These are phyloP conservation scores for Planococcus citri DNA, from an alignment of 1,140 invertebrate species.

Conservation along the genomic window DNA sequence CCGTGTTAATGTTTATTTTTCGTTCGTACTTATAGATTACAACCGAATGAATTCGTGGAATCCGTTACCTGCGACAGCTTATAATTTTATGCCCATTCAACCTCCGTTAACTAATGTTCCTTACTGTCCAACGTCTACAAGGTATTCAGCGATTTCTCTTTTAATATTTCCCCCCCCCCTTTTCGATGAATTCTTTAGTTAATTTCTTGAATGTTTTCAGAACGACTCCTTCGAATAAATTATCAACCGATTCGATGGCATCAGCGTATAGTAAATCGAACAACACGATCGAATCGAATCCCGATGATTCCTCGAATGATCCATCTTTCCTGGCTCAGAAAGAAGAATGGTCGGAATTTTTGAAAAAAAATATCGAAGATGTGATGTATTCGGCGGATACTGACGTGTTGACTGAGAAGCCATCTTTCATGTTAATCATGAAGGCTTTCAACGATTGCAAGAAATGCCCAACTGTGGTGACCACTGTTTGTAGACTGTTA, in stretches of 20 bases:
- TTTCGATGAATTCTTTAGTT: too few species aligned
- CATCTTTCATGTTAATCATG: background rate
- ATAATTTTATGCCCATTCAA: background rate
- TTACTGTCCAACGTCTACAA: background rate
- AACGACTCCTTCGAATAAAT: background rate
- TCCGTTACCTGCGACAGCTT: background rate
- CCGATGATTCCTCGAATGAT: background rate
- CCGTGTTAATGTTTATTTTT: background rate
- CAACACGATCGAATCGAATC: background rate
- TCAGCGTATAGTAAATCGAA: background rate
- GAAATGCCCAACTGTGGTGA: background rate
- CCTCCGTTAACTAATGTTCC: background rate
- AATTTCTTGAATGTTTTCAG: background rate
- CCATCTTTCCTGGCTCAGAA: background rate
- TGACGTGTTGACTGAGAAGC: background rate
- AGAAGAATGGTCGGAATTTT: conserved; percentile 5
- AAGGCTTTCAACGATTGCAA: background rate
- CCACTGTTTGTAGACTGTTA: background rate
- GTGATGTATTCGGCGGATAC: background rate
- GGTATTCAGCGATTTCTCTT: too few species aligned
- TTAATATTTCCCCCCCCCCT: too few species aligned
- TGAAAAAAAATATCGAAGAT: background rate
- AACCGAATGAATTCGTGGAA: background rate
- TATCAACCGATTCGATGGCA: too few species aligned
- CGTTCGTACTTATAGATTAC: background rate